Base-by-base conservation (phyloP, 2,113 vertebrate genomes). In the Merops nubicus region DNA sequence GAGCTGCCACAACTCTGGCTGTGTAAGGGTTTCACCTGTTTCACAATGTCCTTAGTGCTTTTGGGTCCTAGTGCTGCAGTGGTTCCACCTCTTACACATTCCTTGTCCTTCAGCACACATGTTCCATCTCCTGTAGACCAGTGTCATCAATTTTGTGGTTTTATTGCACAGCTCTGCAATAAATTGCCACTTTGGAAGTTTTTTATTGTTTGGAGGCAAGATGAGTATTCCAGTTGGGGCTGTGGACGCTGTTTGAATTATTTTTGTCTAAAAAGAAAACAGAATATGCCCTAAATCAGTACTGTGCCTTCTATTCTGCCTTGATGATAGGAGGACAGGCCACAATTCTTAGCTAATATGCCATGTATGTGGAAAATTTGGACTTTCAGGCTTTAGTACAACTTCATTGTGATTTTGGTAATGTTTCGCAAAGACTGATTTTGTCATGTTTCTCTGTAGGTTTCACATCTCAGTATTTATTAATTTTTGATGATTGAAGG, bases 361-460 rank as follows among this genome's bases (percentile, higher is more conserved):
- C 12, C 36, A 0, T 47, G 10, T 56, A n/a, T 60, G 15, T n/a
- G 43, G 5, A n/a, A n/a, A 50, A 23, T 31, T 1, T 12, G n/a
- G n/a, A n/a, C 34, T 73, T 79, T 57, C 5, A 33, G 40, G 36
- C 18, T 81, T 70, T 84, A 60, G 14, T 45, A 51, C 6, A 45
- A 36, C 45, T 77, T 93, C 1, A 1, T 8, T 67, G 21, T 68
- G 45, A 18, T 88, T 81, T 74, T 34, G 4, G 7, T 84, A 48
- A 28, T 43, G 12, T 75, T 89, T 76, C 28, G 48, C 50, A 34
- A 87, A 11, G 22, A 40, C 14, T 34, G 29, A 51, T n/a, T 2
- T 72, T 54, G 17, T 42, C 6, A 3, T 36, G 6, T n/a, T 47
- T 85, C 38, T 74, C 9, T 88, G 11, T 67, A 63, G 56, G 45